Evolutionary conservation across 2,888 invertebrate species (phyloP), one percentile per base, ranked within the genome.

Genomic region (Caenorhabditis wallacei): DNA sequence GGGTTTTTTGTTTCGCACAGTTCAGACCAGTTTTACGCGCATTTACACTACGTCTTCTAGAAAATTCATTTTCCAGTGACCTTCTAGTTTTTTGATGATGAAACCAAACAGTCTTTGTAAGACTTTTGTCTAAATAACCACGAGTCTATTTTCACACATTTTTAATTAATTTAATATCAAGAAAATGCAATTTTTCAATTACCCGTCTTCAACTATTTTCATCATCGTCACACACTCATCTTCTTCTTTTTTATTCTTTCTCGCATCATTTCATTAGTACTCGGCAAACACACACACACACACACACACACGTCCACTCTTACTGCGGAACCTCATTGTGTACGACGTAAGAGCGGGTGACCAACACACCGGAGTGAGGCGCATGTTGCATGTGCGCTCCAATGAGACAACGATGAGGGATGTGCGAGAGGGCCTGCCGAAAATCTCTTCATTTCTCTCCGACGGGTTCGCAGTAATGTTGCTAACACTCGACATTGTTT

Each of bases 191-290:
- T 24, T 43, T 46, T 46, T 40, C 3, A 22, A 46, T 43, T 26
- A 26, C 30, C 30, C 46, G 46, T 48, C 10, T 22, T n/a, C n/a
- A 16, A 16, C n/a, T 43, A 13, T 46, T 59, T 20, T 13, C 37
- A 8, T 30, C 40, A 5, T 11, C n/a, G 24, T 30, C 26, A 59
- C 40, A 56, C 18, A 43, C n/a, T 43, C 40, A 22, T 59, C 30
- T 61, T 48, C 30, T 22, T 10, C 5, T 51, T 18, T 5, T 61
- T 53, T 72, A 22, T 54, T 59, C 51, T 59, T 30, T 22, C 53
- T 61, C 69, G 76, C 61, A 69, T 78, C 61, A 69, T 43, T 78
- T 70, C 78, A 78, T 78, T 69, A 70, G 78, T 59, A 61, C 54
- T 57, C 26, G 30, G 16, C 66, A 35, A 57, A 66, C 64, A 64